phyloP scores from a whole-genome alignment of 2,113 vertebrate species.

The Delphinapterus leucas region DNA sequence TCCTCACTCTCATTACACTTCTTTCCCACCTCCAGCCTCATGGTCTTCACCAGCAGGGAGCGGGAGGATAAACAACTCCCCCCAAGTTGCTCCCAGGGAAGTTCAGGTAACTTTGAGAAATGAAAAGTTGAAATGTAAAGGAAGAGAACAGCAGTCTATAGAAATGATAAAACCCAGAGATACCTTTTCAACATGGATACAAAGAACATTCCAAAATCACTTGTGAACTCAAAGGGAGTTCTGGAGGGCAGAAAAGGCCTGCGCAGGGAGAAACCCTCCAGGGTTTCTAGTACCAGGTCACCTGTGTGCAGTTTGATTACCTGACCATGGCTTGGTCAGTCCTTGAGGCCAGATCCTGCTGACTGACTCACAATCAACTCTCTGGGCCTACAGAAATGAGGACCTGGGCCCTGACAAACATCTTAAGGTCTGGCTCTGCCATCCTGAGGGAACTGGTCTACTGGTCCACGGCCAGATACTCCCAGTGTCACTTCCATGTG shows the following conservation, averaged over 20 bases:
- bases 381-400: not conserved
- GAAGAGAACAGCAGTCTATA: not conserved
- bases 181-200: not conserved
- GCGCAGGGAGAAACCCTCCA: not conserved
- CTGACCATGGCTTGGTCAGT: not conserved
- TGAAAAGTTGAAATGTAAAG: not conserved
- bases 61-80: not conserved
- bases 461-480: not conserved
- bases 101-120: slow-evolving; percentile 16
- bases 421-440: not conserved
- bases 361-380: not conserved
- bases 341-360: not conserved
- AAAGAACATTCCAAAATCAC: not conserved
- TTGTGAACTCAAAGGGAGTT: not conserved
- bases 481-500: not conserved
- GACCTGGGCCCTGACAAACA: not conserved
- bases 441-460: not conserved
- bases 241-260: not conserved
- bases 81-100: not conserved
- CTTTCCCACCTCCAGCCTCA: not conserved
- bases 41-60: not conserved
- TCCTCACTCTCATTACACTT: not conserved
- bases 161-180: not conserved
- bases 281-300: not conserved
- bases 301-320: not conserved